Evolutionary conservation across 2,113 vertebrate species (phyloP).

Genomic region (Sebastes fasciatus): DNA sequence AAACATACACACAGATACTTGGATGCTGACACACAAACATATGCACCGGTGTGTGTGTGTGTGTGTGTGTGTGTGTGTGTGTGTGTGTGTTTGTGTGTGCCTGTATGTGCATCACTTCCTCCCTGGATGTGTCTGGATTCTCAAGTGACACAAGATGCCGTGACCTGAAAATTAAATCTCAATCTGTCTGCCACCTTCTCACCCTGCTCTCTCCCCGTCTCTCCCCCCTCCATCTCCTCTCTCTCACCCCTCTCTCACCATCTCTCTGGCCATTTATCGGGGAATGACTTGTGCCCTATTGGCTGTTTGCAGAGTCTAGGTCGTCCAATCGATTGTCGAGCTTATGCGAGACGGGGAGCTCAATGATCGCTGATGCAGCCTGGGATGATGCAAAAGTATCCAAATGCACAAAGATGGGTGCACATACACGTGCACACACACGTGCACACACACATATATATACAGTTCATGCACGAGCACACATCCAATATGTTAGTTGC

Average conservation of each 20-base stretch:
- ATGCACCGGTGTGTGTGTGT: slow-evolving; percentile 17
- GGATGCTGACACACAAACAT: slow-evolving; percentile 32
- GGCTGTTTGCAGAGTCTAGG: slow-evolving; percentile 73
- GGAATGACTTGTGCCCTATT: slow-evolving; percentile 73
- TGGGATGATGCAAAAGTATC: slow-evolving; percentile 50
- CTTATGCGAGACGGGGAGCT: slow-evolving; percentile 59
- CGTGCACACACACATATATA: background rate
- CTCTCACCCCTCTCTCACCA: slow-evolving; percentile 18
- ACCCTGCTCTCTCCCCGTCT: slow-evolving; percentile 32
- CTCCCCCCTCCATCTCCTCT: background rate
- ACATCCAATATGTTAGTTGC: slow-evolving; percentile 7
- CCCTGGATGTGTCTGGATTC: slow-evolving; percentile 73
- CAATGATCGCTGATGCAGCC: slow-evolving; percentile 55
- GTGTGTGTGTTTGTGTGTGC: slow-evolving; percentile 15
- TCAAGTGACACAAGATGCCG: slow-evolving; percentile 79
- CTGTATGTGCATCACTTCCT: slow-evolving; percentile 68
- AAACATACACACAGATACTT: slow-evolving; percentile 53
- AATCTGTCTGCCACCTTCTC: slow-evolving; percentile 78
- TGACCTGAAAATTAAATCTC: slow-evolving; percentile 84
- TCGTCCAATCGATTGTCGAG: slow-evolving; percentile 70
- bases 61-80: slow-evolving; percentile 27
- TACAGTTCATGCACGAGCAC: background rate
- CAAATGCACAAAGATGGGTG: slow-evolving; percentile 6
- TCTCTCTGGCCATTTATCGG: slow-evolving; percentile 66
- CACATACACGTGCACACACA: background rate